Base-by-base conservation (phyloP, 2,113 vertebrate species). In the Aptenodytes forsteri region DNA sequence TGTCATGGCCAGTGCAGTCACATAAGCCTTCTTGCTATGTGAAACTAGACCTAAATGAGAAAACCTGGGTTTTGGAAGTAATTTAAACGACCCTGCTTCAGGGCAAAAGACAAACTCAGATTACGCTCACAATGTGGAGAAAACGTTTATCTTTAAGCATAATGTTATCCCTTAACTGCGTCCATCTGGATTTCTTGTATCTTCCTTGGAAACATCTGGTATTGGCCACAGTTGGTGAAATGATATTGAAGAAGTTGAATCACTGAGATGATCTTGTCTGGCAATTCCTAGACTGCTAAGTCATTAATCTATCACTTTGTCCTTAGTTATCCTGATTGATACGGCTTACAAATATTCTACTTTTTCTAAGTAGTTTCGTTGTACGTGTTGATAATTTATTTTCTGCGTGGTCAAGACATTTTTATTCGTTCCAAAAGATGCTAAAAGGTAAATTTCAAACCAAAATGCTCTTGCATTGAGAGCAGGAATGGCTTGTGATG, bases 111-210 rank as follows among this genome's bases (percentile, higher is more conserved):
- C 1, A 6, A 86, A 72, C 58, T 73, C 30, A 1, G 42, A 67
- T 87, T 93, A 49, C 1, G 0, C 64, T 93, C 76, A 55, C 32
- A 16, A 66, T 10, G 34, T 67, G 59, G 72, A 78, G 92, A 73
- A 75, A 59, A 67, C 3, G 0, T 95, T 94, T 96, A 84, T 93
- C 87, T 91, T 94, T 62, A 90, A 86, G 75, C 59, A 46, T 73
- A 50, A 67, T 58, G 76, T 81, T 88, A 77, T 81, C 59, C 64
- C 44, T 87, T 96, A 95, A 93, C 52, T 83, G 25, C 25, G 42
- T 78, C 92, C 92, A 92, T 96, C 90, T 96, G 89, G 80, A 70
- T 92, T 97, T 87, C 59, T 89, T 67, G 12, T 56, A 5, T 70
- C 69, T 84, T 89, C 50, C 50, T 78, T 1, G 1, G 69, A 92